Evolutionary conservation across 2,113 vertebrate genomes (phyloP).

Genomic region (Thoracochromis brauschi): DNA sequence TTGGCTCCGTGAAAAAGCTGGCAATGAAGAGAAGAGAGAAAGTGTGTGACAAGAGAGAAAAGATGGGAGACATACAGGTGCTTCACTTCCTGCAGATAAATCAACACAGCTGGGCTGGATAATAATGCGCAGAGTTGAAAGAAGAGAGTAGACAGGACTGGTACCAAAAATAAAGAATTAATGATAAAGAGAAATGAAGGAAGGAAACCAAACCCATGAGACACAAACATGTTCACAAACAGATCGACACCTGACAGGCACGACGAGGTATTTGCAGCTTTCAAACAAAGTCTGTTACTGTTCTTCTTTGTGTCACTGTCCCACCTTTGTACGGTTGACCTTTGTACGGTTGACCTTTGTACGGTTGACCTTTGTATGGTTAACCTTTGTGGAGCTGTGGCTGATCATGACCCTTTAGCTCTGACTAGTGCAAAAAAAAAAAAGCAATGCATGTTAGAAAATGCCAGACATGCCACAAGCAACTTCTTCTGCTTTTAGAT

Average conservation of each 20-base stretch:
- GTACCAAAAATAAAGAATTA: background rate
- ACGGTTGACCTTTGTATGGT: background rate
- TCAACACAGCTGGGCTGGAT: constrained; percentile 16
- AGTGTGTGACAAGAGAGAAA: constrained; percentile 1
- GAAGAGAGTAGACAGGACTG: background rate
- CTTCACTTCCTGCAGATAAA: background rate
- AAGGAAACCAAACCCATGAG: background rate
- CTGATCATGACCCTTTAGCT: background rate
- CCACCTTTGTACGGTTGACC: background rate
- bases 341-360: background rate
- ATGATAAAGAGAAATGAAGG: background rate
- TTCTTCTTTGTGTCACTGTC: background rate
- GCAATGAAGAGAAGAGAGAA: background rate
- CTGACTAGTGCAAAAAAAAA: background rate
- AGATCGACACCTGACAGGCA: background rate
- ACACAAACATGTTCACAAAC: background rate
- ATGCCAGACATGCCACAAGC: background rate
- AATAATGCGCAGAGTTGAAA: background rate
- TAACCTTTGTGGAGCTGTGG: background rate
- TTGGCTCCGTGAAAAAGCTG: constrained; percentile 1
- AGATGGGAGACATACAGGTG: constrained; percentile 11
- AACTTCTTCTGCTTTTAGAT: background rate
- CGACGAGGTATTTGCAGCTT: background rate
- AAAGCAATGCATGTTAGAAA: no score
- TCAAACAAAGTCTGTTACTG: background rate